Percentiles rank a stretch among this genome's conserved stretches.
These are phyloP conservation scores for Clarias pachynema DNA, from an alignment of 2,797 vertebrate species.

Conservation along the genomic window DNA sequence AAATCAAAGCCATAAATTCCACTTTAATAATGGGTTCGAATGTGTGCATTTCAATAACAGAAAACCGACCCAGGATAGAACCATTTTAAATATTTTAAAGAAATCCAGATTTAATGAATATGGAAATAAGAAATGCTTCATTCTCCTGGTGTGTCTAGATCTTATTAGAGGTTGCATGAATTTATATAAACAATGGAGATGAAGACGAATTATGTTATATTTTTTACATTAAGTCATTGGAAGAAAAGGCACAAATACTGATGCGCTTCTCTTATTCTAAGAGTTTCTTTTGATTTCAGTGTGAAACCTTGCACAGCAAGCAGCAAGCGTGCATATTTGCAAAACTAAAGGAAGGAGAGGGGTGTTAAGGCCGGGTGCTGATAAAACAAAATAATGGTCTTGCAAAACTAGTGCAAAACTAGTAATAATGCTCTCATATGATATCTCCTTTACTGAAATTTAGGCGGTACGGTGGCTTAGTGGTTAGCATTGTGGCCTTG, in stretches of 20 bases:
- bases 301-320: background rate
- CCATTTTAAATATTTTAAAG: background rate
- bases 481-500: too few relatives aligned
- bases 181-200: background rate
- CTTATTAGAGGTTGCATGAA: background rate
- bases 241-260: background rate
- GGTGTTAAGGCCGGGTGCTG: background rate
- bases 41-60: background rate
- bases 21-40: background rate
- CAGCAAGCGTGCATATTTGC: background rate
- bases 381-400: background rate
- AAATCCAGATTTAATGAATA: background rate
- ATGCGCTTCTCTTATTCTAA: background rate
- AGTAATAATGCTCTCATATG: background rate
- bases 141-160: background rate
- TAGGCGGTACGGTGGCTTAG: too few relatives aligned
- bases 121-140: background rate
- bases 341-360: background rate
- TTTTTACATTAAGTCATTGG: background rate
- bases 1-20: background rate
- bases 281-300: background rate
- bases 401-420: background rate
- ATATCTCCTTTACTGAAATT: background rate
- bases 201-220: background rate
- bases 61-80: background rate